Conservation (phyloP, 2,113 vertebrate genomes). For the Chaetops frenatus region DNA sequence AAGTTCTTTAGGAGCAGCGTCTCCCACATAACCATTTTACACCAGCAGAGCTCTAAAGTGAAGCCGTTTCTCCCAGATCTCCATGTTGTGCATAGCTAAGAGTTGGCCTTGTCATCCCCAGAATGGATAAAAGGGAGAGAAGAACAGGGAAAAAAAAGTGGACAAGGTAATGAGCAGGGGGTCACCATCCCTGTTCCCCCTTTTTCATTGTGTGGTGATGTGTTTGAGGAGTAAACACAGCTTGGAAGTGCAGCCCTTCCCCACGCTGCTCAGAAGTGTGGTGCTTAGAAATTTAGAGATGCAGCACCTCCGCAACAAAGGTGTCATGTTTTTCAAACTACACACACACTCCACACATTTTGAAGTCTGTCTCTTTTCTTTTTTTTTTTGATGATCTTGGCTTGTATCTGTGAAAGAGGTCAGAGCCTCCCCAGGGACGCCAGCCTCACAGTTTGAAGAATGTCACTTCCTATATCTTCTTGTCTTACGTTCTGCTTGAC, state of each 20-base stretch:
- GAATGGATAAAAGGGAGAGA: background rate
- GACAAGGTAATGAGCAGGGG: background rate
- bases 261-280: background rate
- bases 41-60: background rate
- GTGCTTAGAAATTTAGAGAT: background rate
- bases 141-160: accelerated
- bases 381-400: conserved; percentile 10
- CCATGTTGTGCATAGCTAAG: accelerated
- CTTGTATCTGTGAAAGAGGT: background rate
- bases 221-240: background rate
- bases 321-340: background rate
- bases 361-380: background rate
- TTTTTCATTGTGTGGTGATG: background rate
- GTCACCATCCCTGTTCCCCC: background rate
- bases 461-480: background rate
- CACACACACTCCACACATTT: background rate
- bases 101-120: background rate
- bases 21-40: background rate
- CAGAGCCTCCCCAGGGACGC: conserved; percentile 1
- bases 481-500: conserved; percentile 6
- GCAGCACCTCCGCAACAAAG: background rate
- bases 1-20: background rate
- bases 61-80: background rate
- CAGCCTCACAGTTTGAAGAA: conserved; percentile 28
- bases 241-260: background rate